These are phyloP conservation scores for Xenentodon cancila DNA, from an alignment of 2,797 vertebrate species.

Conservation along the genomic window DNA sequence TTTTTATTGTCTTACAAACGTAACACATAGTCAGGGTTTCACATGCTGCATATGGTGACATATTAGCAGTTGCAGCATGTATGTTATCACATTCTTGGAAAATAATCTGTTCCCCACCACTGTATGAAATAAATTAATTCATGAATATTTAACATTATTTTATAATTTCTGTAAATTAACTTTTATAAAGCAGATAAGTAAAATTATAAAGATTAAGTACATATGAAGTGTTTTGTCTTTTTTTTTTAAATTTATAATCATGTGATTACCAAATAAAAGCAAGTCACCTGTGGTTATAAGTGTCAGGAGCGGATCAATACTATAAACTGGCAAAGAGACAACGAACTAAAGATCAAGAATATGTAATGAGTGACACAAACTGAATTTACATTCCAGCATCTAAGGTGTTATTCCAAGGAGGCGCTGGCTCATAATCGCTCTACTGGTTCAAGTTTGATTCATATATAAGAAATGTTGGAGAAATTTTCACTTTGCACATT, in stretches of 20 bases:
- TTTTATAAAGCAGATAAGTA: background rate
- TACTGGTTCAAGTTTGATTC: background rate
- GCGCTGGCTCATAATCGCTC: background rate
- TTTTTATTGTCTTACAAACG: background rate
- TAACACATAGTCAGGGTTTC: background rate
- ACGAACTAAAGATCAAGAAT: slow-evolving; percentile 44
- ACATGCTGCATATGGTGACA: background rate
- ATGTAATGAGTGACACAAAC: slow-evolving; percentile 32
- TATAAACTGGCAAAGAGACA: slow-evolving; percentile 22
- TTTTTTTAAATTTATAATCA: background rate
- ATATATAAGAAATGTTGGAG: background rate
- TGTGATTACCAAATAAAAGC: slow-evolving; percentile 17
- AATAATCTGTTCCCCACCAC: background rate
- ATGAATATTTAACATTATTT: background rate
- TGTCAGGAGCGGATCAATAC: background rate
- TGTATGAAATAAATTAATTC: background rate
- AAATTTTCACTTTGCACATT: background rate
- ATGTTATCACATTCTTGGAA: background rate
- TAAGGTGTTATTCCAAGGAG: background rate
- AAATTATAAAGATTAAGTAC: background rate
- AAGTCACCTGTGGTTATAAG: slow-evolving; percentile 13
- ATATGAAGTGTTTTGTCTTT: slow-evolving; percentile 1
- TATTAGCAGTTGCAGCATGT: background rate
- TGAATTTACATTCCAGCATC: slow-evolving; percentile 9
- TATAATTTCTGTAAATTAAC: background rate